These are phyloP conservation scores for Tylochromis polylepis DNA, from an alignment of 2,113 vertebrate genomes.

Conservation along the genomic window DNA sequence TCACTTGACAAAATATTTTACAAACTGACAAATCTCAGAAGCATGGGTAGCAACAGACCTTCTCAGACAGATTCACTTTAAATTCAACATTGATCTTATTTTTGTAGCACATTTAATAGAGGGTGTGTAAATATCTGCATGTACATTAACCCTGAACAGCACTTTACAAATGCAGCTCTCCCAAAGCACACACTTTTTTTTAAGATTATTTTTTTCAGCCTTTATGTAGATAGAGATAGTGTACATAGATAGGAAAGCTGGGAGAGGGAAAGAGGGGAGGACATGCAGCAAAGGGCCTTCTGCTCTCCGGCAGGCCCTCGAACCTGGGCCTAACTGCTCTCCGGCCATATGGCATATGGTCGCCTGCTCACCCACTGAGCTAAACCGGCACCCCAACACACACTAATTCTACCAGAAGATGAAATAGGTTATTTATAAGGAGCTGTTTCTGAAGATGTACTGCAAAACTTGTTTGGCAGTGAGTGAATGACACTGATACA, in stretches of 20 bases:
- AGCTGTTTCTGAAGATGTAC: background rate
- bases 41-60: rapidly evolving
- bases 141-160: background rate
- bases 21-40: rapidly evolving
- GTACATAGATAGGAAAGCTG: background rate
- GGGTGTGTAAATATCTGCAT: background rate
- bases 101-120: background rate
- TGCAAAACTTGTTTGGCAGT: background rate
- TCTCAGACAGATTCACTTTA: background rate
- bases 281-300: background rate
- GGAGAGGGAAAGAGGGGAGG: rapidly evolving
- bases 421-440: background rate
- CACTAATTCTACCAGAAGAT: rapidly evolving
- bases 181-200: background rate
- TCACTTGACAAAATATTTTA: rapidly evolving
- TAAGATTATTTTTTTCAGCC: background rate
- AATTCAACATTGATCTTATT: background rate
- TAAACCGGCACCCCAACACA: background rate
- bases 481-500: background rate
- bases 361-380: background rate
- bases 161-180: rapidly evolving
- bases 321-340: background rate
- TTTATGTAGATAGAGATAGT: background rate
- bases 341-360: background rate
- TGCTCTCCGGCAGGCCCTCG: background rate